Conservation (phyloP, 2,888 invertebrate species). For the Ctena decussata region DNA sequence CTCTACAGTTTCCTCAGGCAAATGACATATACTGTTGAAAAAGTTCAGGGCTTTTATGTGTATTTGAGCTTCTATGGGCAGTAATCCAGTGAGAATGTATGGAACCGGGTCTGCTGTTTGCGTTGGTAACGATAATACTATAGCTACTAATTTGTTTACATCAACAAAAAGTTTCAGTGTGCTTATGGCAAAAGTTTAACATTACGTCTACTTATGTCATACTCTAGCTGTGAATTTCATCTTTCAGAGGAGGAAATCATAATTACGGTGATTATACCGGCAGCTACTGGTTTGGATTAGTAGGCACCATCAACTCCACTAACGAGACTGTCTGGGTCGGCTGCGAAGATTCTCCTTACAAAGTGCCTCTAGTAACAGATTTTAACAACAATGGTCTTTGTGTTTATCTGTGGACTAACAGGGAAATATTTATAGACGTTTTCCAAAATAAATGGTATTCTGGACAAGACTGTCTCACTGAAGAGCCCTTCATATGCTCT, state of each 20-base stretch:
- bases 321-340: neutral
- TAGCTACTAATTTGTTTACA: no score
- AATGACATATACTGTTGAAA: no score
- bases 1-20: no score
- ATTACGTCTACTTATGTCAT: neutral
- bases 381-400: neutral
- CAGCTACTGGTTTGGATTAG: neutral
- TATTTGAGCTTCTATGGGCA: no score
- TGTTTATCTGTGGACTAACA: neutral
- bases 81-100: no score
- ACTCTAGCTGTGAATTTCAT: neutral
- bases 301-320: neutral
- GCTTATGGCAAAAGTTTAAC: no score
- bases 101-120: no score
- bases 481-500: neutral
- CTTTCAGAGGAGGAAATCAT: neutral
- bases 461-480: neutral
- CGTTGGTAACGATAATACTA: no score
- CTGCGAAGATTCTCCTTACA: neutral
- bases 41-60: no score
- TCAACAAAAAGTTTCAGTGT: no score
- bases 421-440: neutral
- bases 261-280: neutral
- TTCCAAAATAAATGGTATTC: neutral
- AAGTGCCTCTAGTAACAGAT: neutral